Percentiles rank a stretch among this genome's conserved stretches.
Conservation (phyloP, 92 coral and sea anemone genomes). For the Phymanthus crucifer region DNA sequence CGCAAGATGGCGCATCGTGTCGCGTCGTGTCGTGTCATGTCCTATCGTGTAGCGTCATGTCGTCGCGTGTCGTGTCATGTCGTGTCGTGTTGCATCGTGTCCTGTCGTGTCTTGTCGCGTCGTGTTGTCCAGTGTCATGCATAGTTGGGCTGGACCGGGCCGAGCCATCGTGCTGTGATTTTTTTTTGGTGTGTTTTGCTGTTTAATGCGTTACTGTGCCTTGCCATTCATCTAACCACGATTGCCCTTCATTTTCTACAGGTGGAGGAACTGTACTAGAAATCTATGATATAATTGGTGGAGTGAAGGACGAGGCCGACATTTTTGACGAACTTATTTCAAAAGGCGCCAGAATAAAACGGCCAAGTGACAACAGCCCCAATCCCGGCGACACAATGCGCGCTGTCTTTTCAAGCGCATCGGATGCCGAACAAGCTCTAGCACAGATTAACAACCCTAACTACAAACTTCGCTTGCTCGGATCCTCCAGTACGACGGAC, state of each 20-base stretch:
- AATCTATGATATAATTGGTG: conserved; percentile 61
- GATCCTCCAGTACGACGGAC: conserved; percentile 40
- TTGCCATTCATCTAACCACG: background rate
- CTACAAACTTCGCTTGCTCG: conserved; percentile 75
- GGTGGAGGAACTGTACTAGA: conserved; percentile 65
- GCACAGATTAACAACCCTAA: conserved; percentile 58
- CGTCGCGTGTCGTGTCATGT: too few relatives aligned
- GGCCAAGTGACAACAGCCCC: conserved; percentile 32
- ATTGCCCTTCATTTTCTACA: conserved; percentile 1
- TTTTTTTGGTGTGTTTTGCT: background rate
- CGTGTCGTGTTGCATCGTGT: background rate
- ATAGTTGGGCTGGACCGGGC: too few relatives aligned
- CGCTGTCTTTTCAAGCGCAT: conserved; percentile 66
- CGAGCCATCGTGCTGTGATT: too few relatives aligned
- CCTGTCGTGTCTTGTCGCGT: background rate
- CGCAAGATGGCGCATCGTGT: background rate
- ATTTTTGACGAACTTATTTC: conserved; percentile 65
- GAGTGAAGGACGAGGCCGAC: conserved; percentile 57
- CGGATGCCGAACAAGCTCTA: conserved; percentile 68
- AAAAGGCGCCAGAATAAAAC: conserved; percentile 69
- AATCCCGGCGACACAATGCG: conserved; percentile 32
- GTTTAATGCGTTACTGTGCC: background rate
- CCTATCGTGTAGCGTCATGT: background rate
- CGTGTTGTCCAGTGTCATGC: background rate
- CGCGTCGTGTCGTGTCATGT: background rate